Percentiles rank a stretch among this genome's conserved stretches.
phyloP scores from a whole-genome alignment of 2,797 vertebrate species.

The Sebastolobus altivelis region DNA sequence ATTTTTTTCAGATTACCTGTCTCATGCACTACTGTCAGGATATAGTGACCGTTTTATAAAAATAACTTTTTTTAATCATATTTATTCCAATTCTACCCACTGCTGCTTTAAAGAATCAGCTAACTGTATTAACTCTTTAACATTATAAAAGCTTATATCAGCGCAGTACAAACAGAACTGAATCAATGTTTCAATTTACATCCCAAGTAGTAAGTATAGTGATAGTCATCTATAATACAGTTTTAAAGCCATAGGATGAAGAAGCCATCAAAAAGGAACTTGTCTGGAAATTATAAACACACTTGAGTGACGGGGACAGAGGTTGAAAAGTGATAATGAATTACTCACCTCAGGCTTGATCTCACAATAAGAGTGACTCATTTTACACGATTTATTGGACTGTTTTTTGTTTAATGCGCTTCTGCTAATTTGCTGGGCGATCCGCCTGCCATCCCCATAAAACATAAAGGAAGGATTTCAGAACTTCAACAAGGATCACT shows the following conservation, averaged over 20 bases:
- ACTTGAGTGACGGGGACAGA: neutral
- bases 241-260: neutral
- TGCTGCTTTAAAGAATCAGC: neutral
- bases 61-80: no score
- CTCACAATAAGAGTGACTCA: neutral
- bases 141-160: neutral
- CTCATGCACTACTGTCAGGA: neutral
- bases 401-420: neutral
- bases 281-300: neutral
- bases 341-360: neutral
- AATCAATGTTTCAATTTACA: neutral
- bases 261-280: neutral
- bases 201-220: no score
- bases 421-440: neutral
- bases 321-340: neutral
- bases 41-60: neutral
- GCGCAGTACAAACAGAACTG: neutral
- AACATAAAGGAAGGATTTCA: neutral
- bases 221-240: neutral
- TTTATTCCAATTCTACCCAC: no score
- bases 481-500: neutral
- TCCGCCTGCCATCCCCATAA: neutral
- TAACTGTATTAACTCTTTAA: neutral
- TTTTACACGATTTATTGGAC: neutral
- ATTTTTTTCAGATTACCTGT: no score